These are phyloP conservation scores for Trachelus troglodyta DNA, from an alignment of 2,888 invertebrate genomes.

Conservation along the genomic window DNA sequence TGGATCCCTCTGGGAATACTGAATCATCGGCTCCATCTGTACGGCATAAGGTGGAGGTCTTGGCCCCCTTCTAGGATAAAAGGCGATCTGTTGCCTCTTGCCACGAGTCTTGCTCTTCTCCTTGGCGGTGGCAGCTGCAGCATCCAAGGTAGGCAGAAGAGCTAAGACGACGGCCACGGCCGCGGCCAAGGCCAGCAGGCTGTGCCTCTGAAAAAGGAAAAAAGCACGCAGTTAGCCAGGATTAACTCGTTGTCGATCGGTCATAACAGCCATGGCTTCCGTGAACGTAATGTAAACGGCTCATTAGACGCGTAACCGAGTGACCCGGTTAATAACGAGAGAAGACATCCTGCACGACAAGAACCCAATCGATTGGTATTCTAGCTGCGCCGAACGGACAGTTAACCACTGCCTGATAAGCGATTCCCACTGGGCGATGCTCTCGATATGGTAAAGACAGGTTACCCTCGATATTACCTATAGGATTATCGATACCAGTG, in stretches of 20 bases:
- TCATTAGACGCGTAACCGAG: slow-evolving; percentile 48
- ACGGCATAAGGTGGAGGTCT: slow-evolving; percentile 80
- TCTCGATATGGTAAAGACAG: slow-evolving; percentile 30
- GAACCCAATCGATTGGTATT: slow-evolving; percentile 55
- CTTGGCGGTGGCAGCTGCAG: slow-evolving; percentile 39
- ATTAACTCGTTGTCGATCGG: not conserved
- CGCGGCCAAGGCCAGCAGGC: not conserved
- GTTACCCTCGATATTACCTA: slow-evolving; percentile 1
- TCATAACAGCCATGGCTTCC: not conserved
- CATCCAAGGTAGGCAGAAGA: slow-evolving; percentile 32
- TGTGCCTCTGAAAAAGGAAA: slow-evolving; percentile 5
- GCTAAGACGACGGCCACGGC: not conserved
- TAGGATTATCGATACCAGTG: not conserved
- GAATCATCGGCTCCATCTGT: slow-evolving; percentile 83
- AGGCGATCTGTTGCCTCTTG: slow-evolving; percentile 57
- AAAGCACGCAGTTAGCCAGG: not conserved
- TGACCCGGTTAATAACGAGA: slow-evolving; percentile 58
- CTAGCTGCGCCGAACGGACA: slow-evolving; percentile 46
- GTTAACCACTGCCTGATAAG: slow-evolving; percentile 51
- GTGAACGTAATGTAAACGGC: slow-evolving; percentile 21
- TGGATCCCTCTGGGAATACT: slow-evolving; percentile 84
- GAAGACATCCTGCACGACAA: slow-evolving; percentile 48
- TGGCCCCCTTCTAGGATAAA: slow-evolving; percentile 48
- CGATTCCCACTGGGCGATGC: slow-evolving; percentile 43
- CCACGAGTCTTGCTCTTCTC: slow-evolving; percentile 52